Conservation (phyloP, 2,113 vertebrate genomes). For the Chionomys nivalis region DNA sequence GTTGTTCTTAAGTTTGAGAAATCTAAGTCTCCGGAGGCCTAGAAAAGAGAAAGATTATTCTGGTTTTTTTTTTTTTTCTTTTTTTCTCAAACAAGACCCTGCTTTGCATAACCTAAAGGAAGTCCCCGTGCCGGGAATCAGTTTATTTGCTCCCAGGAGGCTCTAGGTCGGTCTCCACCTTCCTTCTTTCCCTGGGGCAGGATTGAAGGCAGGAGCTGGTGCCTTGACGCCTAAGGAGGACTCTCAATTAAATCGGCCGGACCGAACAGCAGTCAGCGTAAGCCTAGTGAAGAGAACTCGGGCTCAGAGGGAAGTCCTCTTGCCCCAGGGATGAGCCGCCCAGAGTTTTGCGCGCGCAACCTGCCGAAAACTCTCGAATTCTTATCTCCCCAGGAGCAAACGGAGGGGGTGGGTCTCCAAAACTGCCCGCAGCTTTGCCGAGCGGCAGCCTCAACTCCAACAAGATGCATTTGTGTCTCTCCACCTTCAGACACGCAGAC, state of each 20-base stretch:
- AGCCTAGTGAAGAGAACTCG: neutral
- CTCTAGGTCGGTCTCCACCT: neutral
- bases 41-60: neutral
- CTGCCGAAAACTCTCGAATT: slow-evolving; percentile 15
- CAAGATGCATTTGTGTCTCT: slow-evolving; percentile 71
- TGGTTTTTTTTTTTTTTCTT: too few relatives aligned
- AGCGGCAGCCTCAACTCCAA: slow-evolving; percentile 45
- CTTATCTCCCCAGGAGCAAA: slow-evolving; percentile 42
- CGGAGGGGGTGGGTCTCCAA: neutral
- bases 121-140: neutral
- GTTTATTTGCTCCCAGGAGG: neutral
- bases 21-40: neutral
- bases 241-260: neutral
- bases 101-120: neutral
- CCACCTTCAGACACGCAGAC: slow-evolving; percentile 71
- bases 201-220: neutral
- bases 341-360: neutral
- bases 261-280: neutral
- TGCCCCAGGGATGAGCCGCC: neutral
- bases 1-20: neutral
- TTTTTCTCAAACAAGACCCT: neutral
- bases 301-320: neutral
- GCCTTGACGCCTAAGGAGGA: neutral
- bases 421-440: neutral
- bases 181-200: neutral